phyloP scores from a whole-genome alignment of 1,140 invertebrate genomes.

The Calosoma granatense region DNA sequence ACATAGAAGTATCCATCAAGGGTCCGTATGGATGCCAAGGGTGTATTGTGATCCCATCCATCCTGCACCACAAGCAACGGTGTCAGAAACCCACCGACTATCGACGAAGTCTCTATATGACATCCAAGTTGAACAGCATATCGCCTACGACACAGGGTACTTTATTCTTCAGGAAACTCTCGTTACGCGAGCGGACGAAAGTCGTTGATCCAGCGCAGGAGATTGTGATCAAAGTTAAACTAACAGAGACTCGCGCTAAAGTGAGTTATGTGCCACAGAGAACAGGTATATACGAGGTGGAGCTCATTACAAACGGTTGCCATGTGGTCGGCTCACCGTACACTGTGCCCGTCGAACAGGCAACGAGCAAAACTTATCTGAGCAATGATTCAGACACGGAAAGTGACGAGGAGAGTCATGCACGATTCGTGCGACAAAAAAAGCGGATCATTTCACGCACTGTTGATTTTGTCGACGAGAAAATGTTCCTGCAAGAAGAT shows the following conservation, averaged over 20 bases:
- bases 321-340: slow-evolving; percentile 40
- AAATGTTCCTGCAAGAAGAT: slow-evolving; percentile 42
- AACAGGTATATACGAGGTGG: slow-evolving; percentile 38
- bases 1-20: slow-evolving; percentile 37
- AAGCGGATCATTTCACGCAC: slow-evolving; percentile 39
- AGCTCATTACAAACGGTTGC: slow-evolving; percentile 37
- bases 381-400: slow-evolving; percentile 24
- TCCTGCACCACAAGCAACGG: slow-evolving; percentile 17
- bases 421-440: slow-evolving; percentile 35
- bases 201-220: slow-evolving; percentile 24
- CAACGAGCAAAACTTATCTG: slow-evolving; percentile 23
- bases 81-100: not conserved
- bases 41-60: slow-evolving; percentile 33
- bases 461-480: slow-evolving; percentile 42
- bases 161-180: slow-evolving; percentile 28
- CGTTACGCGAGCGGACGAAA: no score
- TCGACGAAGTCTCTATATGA: not conserved
- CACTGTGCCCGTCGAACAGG: slow-evolving; percentile 33
- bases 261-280: slow-evolving; percentile 34
- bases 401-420: slow-evolving; percentile 38
- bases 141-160: slow-evolving; percentile 35
- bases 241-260: slow-evolving; percentile 31
- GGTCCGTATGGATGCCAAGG: slow-evolving; percentile 38
- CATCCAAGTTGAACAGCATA: slow-evolving; percentile 27
- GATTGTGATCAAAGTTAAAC: slow-evolving; percentile 35